A percentile compares a stretch with the other conserved stretches of the same genome.
Conservation (phyloP, 1,140 invertebrate genomes). For the Arion vulgaris region DNA sequence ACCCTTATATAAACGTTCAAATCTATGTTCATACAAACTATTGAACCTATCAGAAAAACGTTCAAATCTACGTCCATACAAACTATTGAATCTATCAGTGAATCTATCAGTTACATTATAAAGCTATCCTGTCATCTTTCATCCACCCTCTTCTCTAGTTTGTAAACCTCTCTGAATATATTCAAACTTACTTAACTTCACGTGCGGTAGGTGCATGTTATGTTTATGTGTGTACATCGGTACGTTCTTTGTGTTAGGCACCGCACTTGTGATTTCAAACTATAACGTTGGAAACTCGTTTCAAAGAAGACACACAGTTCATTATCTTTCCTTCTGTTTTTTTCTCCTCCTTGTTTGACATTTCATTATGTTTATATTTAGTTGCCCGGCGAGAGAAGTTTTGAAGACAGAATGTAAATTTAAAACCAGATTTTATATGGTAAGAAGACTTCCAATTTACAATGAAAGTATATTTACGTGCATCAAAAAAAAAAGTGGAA, state of each 20-base stretch:
- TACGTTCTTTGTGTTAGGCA: not conserved
- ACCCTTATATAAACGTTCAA: no score
- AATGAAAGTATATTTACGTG: constrained; percentile 9
- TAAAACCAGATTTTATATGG: not conserved
- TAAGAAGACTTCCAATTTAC: not conserved
- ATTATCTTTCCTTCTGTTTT: not conserved
- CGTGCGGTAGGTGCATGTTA: not conserved
- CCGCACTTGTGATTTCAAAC: not conserved
- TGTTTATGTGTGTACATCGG: no score
- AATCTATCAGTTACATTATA: no score
- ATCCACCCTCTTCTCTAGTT: no score
- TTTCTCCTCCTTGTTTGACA: not conserved
- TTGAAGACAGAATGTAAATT: not conserved
- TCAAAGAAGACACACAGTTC: not conserved
- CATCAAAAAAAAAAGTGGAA: not conserved
- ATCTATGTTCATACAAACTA: no score
- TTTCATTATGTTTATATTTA: no score
- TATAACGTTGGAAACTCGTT: not conserved
- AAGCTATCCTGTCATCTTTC: no score
- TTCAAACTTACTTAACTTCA: not conserved
- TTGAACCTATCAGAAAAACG: no score
- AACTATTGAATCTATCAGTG: no score
- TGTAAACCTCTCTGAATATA: not conserved
- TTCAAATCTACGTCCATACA: no score
- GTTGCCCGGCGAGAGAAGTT: no score